Conservation (phyloP, 2,888 invertebrate genomes). For the Nudaria mundana region DNA sequence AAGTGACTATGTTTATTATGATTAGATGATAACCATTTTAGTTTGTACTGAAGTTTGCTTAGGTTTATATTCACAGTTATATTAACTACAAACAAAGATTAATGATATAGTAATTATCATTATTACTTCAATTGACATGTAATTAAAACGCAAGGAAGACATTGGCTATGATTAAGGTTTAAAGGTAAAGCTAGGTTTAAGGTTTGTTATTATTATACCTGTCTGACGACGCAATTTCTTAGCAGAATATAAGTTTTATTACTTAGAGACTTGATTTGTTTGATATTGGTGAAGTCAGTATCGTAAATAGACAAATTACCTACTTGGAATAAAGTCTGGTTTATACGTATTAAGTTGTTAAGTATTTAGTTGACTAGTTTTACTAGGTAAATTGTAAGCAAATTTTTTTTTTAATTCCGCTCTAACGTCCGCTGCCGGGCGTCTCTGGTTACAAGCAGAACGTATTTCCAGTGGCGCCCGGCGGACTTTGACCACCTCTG, state of each 20-base stretch:
- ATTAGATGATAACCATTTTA: no score
- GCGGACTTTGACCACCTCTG: no score
- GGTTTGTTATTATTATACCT: conserved; percentile 1
- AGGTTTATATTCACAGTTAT: conserved; percentile 67
- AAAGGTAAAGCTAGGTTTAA: no score
- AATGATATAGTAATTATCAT: conserved; percentile 26
- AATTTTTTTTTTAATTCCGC: no score
- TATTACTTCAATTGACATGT: conserved; percentile 12
- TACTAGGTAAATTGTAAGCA: no score
- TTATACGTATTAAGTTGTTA: no score
- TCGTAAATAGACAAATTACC: conserved; percentile 32
- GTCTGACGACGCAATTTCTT: conserved; percentile 3
- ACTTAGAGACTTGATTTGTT: conserved; percentile 22
- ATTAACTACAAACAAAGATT: conserved; percentile 51
- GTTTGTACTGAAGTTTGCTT: no score
- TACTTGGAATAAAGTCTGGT: conserved; percentile 17
- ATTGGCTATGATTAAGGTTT: conserved; percentile 12
- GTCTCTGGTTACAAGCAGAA: no score
- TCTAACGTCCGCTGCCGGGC: no score
- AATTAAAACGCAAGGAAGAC: conserved; percentile 5
- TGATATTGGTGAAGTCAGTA: conserved; percentile 46
- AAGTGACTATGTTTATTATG: no score
- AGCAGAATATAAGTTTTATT: background rate
- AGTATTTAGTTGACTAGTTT: no score
- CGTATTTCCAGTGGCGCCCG: no score